Evolutionary conservation across 92 coral and sea anemone genomes (phyloP), one percentile per base, ranked within the genome.

Genomic region (Pocillopora grandis): DNA sequence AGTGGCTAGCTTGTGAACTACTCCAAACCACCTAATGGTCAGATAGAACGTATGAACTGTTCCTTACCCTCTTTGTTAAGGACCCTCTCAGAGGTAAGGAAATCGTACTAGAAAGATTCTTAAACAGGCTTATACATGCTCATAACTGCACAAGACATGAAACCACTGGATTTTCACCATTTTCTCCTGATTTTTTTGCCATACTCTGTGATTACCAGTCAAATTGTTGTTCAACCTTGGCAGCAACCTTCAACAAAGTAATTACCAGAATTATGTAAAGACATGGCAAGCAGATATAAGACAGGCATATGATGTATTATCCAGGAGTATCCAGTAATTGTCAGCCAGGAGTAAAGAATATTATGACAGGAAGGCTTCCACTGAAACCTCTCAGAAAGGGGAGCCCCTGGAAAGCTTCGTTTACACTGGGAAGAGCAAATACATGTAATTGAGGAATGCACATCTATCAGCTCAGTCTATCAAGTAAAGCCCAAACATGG

Each of bases 271-370:
- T 8, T 92, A 84, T 82, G 96, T 71, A 16, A 87, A 80, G 61
- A 68, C 75, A 55, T 92, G 96, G 96, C 66, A 86, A 65, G 71
- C 36, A 17, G 96, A 91, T 12, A 92, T 90, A 92, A 56, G 65
- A 56, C 83, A 71, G 57, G 94, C 94, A 18, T 89, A 92, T 65
- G 79, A 60, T 58, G 37, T 90, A 65, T 90, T 86, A 49, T 65
- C 74, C 5, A 66, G 77, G 33, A 78, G 62, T 42, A 31, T 84
- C 12, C 23, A 71, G 33, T 66, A 57, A 16, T 68, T 59, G 58
- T 78, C 72, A 27, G 71, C 69, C 63, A 85, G 70, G 42, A 78
- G 87, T 62, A 88, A 84, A 76, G 80, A 66, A 15, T 65, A 76
- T 27, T 86, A 89, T 70, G 81, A 90, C 68, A 70, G 64, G 86